Conservation (phyloP, 1,140 invertebrate species). For the Amphibalanus amphitrite region DNA sequence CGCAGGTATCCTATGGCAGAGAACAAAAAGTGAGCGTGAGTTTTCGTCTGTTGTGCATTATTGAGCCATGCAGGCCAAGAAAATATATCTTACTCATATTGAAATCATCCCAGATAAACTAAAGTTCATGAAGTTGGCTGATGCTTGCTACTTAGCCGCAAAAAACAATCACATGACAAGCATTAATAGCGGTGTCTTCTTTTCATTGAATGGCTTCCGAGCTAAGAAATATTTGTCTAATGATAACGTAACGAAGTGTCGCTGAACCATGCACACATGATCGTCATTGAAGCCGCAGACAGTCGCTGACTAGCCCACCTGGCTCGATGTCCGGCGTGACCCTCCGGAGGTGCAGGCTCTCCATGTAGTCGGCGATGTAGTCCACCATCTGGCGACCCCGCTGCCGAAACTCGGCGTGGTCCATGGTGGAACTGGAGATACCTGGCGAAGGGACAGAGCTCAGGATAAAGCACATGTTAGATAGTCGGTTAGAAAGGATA, state of each 20-base stretch:
- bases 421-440: conserved; percentile 39
- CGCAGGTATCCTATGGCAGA: conserved; percentile 59
- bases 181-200: background rate
- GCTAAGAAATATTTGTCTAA: background rate
- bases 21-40: background rate
- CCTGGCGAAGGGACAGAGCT: background rate
- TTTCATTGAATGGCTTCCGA: conserved; percentile 21
- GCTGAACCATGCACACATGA: too few species aligned
- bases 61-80: too few species aligned
- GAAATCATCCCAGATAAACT: background rate
- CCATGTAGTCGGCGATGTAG: conserved; percentile 91
- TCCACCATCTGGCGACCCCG: conserved; percentile 93
- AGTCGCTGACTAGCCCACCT: background rate
- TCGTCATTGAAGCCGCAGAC: background rate
- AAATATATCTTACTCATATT: background rate
- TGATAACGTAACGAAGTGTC: background rate
- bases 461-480: background rate
- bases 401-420: conserved; percentile 69
- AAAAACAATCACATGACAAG: background rate
- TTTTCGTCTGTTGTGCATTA: too few species aligned
- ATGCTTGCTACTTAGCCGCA: too few species aligned
- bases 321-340: conserved; percentile 82
- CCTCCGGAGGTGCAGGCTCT: conserved; percentile 53
- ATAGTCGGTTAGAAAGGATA: background rate
- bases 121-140: background rate